Evolutionary conservation across 1,140 invertebrate species (phyloP).

Genomic region (Elymnias hypermnestra): DNA sequence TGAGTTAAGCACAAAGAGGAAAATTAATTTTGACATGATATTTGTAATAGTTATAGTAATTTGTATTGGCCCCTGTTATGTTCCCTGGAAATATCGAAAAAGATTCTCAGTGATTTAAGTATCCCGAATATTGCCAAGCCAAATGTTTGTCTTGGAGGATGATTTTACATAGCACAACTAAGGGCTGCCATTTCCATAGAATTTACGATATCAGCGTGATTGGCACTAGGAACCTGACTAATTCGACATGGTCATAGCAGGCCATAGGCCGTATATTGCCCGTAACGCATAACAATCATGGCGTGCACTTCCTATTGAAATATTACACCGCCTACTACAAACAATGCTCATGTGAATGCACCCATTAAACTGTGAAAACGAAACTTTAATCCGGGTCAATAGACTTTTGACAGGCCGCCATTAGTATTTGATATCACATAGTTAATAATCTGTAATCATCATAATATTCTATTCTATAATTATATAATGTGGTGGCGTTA

Average conservation of each 20-base stretch:
- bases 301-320: constrained; percentile 52
- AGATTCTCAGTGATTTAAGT: too few species aligned
- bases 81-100: too few species aligned
- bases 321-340: constrained; percentile 48
- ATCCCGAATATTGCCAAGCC: too few species aligned
- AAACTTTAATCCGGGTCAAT: constrained; percentile 48
- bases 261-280: constrained; percentile 28
- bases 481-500: too few species aligned
- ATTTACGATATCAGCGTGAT: neutral
- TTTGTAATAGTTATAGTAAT: too few species aligned
- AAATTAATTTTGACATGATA: too few species aligned
- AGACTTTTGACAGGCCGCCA: constrained; percentile 37
- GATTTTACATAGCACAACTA: too few species aligned
- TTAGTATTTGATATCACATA: constrained; percentile 9
- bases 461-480: too few species aligned
- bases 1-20: too few species aligned
- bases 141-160: too few species aligned
- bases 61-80: too few species aligned
- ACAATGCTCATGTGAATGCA: constrained; percentile 59
- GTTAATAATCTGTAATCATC: too few species aligned
- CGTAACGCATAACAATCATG: constrained; percentile 32
- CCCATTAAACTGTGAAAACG: constrained; percentile 60
- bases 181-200: constrained; percentile 8
- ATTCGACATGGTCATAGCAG: constrained; percentile 27
- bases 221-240: constrained; percentile 1